Percentiles rank a stretch among this genome's conserved stretches.
These are phyloP conservation scores for Narcine bancroftii DNA, from an alignment of 2,113 vertebrate genomes.

Conservation along the genomic window DNA sequence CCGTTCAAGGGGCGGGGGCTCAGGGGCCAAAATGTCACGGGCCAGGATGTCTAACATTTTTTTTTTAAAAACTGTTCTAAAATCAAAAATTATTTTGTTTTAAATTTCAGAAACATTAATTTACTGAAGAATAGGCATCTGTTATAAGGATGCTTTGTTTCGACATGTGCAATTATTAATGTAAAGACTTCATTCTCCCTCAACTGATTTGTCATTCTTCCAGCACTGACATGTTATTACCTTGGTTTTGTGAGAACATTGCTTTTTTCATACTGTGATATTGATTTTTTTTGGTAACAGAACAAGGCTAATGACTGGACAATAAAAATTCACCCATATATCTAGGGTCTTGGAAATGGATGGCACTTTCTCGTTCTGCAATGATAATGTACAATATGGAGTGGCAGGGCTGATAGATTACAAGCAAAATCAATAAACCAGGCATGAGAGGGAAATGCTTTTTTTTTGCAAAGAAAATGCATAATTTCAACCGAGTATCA, in stretches of 20 bases:
- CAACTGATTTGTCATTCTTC: background rate
- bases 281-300: background rate
- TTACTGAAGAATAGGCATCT: background rate
- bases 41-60: too few species aligned
- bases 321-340: background rate
- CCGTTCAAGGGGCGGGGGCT: too few species aligned
- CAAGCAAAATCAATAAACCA: background rate
- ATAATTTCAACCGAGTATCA: background rate
- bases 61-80: background rate
- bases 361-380: too few species aligned
- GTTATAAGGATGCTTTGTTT: background rate
- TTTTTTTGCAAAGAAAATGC: background rate
- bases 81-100: background rate
- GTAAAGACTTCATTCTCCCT: background rate
- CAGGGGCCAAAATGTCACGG: too few species aligned
- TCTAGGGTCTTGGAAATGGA: background rate
- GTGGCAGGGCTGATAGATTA: too few species aligned
- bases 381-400: background rate
- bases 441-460: background rate
- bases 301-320: too few species aligned
- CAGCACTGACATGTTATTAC: background rate
- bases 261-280: background rate
- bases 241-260: background rate
- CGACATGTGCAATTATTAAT: too few species aligned
- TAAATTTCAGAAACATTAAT: background rate